phyloP scores from a whole-genome alignment of 2,888 invertebrate genomes.

The Ypsolopha scabrella region DNA sequence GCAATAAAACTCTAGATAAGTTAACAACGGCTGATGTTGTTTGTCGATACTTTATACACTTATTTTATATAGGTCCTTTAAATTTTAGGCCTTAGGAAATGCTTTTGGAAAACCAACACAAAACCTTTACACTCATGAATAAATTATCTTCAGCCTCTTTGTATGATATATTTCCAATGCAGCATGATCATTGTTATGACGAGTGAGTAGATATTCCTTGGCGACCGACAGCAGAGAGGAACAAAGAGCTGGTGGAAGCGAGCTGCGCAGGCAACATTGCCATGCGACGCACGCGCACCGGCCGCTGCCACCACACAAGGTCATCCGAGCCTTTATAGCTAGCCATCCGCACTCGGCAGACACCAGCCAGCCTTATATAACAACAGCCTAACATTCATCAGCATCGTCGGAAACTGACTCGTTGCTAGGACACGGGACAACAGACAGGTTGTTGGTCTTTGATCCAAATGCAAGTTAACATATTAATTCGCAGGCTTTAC shows the following conservation, averaged over 20 bases:
- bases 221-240: background rate
- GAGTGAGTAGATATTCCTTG: conserved; percentile 14
- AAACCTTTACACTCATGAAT: no score
- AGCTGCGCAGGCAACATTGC: conserved; percentile 11
- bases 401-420: no score
- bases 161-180: background rate
- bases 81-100: no score
- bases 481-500: background rate
- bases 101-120: no score
- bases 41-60: no score
- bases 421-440: no score
- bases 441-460: background rate
- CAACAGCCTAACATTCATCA: no score
- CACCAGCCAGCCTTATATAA: background rate
- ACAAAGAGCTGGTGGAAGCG: conserved; percentile 3
- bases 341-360: conserved; percentile 15
- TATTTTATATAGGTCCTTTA: no score
- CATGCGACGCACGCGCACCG: conserved; percentile 39
- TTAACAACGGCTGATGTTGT: no score
- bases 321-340: conserved; percentile 14
- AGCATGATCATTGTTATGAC: background rate
- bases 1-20: no score
- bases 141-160: background rate
- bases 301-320: conserved; percentile 42
- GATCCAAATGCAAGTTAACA: background rate